Conservation (phyloP, 2,797 vertebrate species). For the Carapus acus region DNA sequence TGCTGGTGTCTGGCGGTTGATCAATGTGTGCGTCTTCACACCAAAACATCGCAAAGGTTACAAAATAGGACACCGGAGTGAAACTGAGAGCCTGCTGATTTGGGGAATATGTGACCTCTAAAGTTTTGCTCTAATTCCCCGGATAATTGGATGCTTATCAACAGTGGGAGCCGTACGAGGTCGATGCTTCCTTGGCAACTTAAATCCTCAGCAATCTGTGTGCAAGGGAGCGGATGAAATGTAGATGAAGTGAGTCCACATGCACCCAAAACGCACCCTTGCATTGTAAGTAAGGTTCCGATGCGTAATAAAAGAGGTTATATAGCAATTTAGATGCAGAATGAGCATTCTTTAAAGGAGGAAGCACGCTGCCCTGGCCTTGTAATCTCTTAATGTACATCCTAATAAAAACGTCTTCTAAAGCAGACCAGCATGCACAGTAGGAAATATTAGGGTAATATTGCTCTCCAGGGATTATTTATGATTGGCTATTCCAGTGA, state of each 20-base stretch:
- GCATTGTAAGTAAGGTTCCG: constrained; percentile 47
- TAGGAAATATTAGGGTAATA: neutral
- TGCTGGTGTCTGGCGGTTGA: no score
- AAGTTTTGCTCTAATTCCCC: neutral
- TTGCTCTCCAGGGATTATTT: constrained; percentile 12
- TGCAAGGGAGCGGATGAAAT: constrained; percentile 36
- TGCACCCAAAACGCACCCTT: constrained; percentile 36
- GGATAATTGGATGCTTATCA: constrained; percentile 1
- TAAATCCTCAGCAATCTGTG: constrained; percentile 48
- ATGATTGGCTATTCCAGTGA: constrained; percentile 9
- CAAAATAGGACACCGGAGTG: neutral
- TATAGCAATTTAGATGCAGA: constrained; percentile 52
- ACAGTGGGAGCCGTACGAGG: constrained; percentile 13
- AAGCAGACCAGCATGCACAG: constrained; percentile 25
- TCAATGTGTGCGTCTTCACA: neutral
- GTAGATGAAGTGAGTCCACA: constrained; percentile 62
- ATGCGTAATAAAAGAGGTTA: constrained; percentile 60
- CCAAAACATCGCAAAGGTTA: neutral
- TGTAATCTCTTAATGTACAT: constrained; percentile 43
- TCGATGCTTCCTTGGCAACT: constrained; percentile 41
- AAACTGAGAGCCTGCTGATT: neutral
- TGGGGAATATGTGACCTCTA: neutral
- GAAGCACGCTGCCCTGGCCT: constrained; percentile 27
- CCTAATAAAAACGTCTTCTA: constrained; percentile 29
- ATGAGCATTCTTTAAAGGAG: constrained; percentile 30